phyloP scores from a whole-genome alignment of 1,140 invertebrate species.

The Scylla paramamosain region DNA sequence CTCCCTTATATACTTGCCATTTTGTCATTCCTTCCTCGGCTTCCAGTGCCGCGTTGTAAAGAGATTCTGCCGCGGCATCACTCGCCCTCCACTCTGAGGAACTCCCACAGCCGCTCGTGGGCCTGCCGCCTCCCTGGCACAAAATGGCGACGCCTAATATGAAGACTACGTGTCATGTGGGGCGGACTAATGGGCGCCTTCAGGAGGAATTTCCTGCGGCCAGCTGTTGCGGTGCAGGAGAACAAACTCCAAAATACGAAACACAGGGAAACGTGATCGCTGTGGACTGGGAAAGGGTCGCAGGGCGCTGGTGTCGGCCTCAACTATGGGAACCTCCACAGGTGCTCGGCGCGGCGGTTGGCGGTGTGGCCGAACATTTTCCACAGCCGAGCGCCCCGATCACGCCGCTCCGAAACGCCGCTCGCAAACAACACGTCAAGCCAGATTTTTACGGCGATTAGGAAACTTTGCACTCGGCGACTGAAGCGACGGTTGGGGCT shows the following conservation, averaged over 20 bases:
- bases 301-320: constrained; percentile 65
- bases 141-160: background rate
- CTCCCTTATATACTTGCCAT: constrained; percentile 78
- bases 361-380: constrained; percentile 75
- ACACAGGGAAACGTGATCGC: constrained; percentile 57
- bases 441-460: constrained; percentile 72
- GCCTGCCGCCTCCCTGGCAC: background rate
- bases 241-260: constrained; percentile 58
- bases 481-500: background rate
- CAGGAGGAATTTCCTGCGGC: background rate
- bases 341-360: constrained; percentile 69
- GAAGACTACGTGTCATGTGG: background rate
- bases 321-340: constrained; percentile 76
- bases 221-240: background rate
- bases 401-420: constrained; percentile 67
- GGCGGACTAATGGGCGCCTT: background rate
- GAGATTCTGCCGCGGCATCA: constrained; percentile 64
- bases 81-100: constrained; percentile 44
- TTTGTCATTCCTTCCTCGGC: constrained; percentile 78
- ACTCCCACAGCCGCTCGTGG: background rate
- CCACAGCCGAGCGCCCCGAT: constrained; percentile 71
- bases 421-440: constrained; percentile 64
- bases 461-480: constrained; percentile 27
- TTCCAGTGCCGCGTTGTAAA: constrained; percentile 75
- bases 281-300: constrained; percentile 60